phyloP scores from a whole-genome alignment of 2,888 invertebrate species.

The Pollenia labialis region DNA sequence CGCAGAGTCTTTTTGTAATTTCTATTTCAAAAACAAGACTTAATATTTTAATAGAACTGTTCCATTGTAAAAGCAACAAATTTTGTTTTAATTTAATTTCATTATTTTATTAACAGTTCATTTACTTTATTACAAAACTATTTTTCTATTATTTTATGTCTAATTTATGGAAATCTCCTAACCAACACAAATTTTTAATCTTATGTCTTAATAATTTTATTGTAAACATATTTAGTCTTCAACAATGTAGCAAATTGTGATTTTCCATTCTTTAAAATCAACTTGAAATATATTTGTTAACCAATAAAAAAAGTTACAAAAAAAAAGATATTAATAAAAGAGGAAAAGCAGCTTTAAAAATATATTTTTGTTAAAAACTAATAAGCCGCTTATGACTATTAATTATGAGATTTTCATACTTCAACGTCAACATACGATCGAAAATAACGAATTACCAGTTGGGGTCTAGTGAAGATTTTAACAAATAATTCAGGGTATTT shows the following conservation, averaged over 20 bases:
- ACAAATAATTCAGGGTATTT: no score
- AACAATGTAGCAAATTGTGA: slow-evolving; percentile 37
- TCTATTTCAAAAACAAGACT: no score
- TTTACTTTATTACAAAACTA: background rate
- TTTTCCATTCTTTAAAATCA: background rate
- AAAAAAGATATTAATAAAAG: background rate
- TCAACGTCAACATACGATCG: slow-evolving; percentile 41
- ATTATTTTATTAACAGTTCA: background rate
- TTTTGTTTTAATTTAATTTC: background rate
- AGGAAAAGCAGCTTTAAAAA: background rate
- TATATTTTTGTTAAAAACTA: slow-evolving; percentile 30
- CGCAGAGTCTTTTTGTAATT: no score
- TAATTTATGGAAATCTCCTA: slow-evolving; percentile 26
- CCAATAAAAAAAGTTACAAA: background rate
- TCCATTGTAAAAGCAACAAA: background rate
- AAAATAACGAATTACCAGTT: slow-evolving; percentile 18
- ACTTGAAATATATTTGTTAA: background rate
- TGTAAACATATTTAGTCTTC: slow-evolving; percentile 17
- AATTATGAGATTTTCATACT: slow-evolving; percentile 58
- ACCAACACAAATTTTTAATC: slow-evolving; percentile 12
- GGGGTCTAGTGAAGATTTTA: background rate
- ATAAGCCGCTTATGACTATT: slow-evolving; percentile 66
- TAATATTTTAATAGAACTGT: no score
- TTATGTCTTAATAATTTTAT: slow-evolving; percentile 32
- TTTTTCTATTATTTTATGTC: background rate